phyloP scores from a whole-genome alignment of 2,888 invertebrate species.

The Scotopteryx bipunctaria region DNA sequence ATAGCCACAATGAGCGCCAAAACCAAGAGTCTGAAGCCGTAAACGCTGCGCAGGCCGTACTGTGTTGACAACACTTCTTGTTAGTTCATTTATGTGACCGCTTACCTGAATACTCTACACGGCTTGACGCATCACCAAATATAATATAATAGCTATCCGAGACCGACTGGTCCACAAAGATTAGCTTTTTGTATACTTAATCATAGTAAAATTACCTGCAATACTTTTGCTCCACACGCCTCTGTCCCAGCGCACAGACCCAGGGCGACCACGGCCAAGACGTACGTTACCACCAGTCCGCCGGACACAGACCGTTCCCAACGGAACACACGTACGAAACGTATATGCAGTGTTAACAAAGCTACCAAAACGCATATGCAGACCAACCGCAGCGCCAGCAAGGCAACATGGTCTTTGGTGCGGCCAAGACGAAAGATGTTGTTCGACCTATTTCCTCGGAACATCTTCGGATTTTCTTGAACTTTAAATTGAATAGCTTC shows the following conservation, averaged over 20 bases:
- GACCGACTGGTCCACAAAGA: no score
- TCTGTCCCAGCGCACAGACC: slow-evolving; percentile 47
- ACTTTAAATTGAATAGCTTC: no score
- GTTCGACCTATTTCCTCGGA: not conserved
- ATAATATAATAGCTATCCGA: no score
- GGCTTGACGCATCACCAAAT: no score
- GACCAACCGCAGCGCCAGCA: slow-evolving; percentile 48
- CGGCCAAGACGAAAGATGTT: not conserved
- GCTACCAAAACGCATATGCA: slow-evolving; percentile 47
- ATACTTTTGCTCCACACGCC: slow-evolving; percentile 36
- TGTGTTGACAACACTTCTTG: not conserved
- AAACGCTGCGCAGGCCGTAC: slow-evolving; percentile 1
- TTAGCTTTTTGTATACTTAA: no score
- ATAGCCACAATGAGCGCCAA: not conserved
- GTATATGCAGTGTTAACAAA: slow-evolving; percentile 53
- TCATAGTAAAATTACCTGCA: no score
- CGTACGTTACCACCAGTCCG: slow-evolving; percentile 61
- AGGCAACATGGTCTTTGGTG: not conserved
- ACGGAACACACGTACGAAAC: slow-evolving; percentile 59
- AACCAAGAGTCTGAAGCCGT: not conserved
- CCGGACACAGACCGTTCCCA: slow-evolving; percentile 68
- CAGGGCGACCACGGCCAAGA: slow-evolving; percentile 49
- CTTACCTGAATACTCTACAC: no score
- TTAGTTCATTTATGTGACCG: not conserved
- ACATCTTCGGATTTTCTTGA: not conserved